Evolutionary conservation across 2,888 invertebrate genomes (phyloP).

Genomic region (Ennomos fuscantarius): DNA sequence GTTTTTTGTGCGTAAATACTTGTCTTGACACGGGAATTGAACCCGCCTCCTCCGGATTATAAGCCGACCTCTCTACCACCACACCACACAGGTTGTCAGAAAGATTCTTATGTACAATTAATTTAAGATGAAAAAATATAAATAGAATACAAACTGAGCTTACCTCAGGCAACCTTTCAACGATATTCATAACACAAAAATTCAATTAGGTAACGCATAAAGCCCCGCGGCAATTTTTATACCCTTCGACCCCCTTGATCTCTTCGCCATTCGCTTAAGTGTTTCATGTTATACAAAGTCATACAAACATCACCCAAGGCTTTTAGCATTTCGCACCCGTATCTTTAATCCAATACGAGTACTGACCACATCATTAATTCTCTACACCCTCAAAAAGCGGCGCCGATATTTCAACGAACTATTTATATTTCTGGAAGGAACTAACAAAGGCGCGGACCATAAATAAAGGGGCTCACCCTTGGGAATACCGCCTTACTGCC

Average conservation of each 20-base stretch:
- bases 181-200: slow-evolving; percentile 51
- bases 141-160: not conserved
- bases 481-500: slow-evolving; percentile 76
- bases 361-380: slow-evolving; percentile 84
- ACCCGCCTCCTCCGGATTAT: too few species aligned
- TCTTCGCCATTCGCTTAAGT: slow-evolving; percentile 65
- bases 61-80: not conserved
- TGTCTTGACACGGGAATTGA: too few species aligned
- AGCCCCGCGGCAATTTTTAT: slow-evolving; percentile 48
- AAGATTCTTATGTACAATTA: too few species aligned
- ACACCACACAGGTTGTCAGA: too few species aligned
- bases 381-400: slow-evolving; percentile 77
- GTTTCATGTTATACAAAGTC: slow-evolving; percentile 78
- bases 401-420: slow-evolving; percentile 80
- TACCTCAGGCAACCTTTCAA: slow-evolving; percentile 16
- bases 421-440: slow-evolving; percentile 80
- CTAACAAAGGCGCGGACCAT: slow-evolving; percentile 78
- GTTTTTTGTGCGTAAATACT: too few species aligned
- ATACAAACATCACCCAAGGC: slow-evolving; percentile 71
- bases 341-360: slow-evolving; percentile 78
- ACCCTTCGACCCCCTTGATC: slow-evolving; percentile 51
- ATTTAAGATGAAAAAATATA: not conserved
- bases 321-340: slow-evolving; percentile 73
- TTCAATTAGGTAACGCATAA: slow-evolving; percentile 54
- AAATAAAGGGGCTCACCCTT: slow-evolving; percentile 77